Conservation (phyloP, 2,888 invertebrate genomes). For the Clostera curtula region DNA sequence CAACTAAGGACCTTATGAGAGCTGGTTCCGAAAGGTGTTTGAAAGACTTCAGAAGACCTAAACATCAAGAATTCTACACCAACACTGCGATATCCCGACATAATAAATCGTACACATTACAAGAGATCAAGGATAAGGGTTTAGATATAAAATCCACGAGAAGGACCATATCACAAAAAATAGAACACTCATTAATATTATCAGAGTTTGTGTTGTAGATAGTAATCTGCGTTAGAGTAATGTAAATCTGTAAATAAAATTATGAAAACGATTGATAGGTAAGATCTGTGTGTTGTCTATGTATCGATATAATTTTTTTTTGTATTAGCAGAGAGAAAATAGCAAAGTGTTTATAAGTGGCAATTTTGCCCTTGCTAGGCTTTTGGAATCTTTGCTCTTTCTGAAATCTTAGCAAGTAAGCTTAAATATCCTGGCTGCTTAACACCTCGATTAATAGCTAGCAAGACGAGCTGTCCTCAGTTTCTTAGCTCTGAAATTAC, state of each 20-base stretch:
- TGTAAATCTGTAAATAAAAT: slow-evolving; percentile 19
- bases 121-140: slow-evolving; percentile 46
- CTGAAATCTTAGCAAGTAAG: no score
- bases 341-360: no score
- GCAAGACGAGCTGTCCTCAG: no score
- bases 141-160: slow-evolving; percentile 27
- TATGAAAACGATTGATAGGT: no score
- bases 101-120: slow-evolving; percentile 41
- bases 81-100: slow-evolving; percentile 31
- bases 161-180: slow-evolving; percentile 28
- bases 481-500: no score
- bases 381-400: no score
- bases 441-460: no score
- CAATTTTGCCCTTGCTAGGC: no score
- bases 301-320: no score
- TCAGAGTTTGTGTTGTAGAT: slow-evolving; percentile 56
- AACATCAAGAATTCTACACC: slow-evolving; percentile 32
- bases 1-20: slow-evolving; percentile 7
- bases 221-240: slow-evolving; percentile 8
- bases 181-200: slow-evolving; percentile 38
- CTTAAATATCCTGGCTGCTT: no score
- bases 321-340: no score
- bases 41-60: slow-evolving; percentile 49
- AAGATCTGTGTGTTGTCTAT: no score
- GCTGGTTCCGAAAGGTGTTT: slow-evolving; percentile 19